A percentile compares a stretch with the other conserved stretches of the same genome.
phyloP scores from a whole-genome alignment of 2,113 vertebrate species.

The Ibidorhyncha struthersii region DNA sequence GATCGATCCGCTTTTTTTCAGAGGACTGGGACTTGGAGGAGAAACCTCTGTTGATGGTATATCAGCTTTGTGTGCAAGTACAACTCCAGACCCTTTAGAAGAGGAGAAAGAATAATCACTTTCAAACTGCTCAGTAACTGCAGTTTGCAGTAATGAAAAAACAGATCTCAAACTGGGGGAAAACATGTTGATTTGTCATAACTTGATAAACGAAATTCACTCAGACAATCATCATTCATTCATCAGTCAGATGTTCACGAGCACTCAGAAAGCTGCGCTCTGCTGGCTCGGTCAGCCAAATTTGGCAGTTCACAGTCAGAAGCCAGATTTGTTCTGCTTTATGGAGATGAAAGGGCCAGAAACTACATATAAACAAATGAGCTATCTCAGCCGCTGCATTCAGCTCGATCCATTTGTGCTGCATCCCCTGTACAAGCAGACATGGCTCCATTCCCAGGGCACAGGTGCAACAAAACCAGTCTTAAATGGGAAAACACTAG shows the following conservation, averaged over 20 bases:
- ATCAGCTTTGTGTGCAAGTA: slow-evolving; percentile 65
- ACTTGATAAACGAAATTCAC: background rate
- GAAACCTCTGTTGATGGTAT: slow-evolving; percentile 75
- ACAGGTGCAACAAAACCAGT: background rate
- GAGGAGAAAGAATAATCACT: background rate
- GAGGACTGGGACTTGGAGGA: slow-evolving; percentile 88
- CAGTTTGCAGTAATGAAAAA: background rate
- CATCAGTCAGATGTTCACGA: background rate
- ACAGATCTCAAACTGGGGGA: background rate
- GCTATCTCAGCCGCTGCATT: background rate
- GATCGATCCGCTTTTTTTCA: slow-evolving; percentile 91
- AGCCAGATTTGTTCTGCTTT: slow-evolving; percentile 28
- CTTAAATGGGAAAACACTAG: background rate
- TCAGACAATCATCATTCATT: background rate
- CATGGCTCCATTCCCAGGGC: background rate
- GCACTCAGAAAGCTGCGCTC: background rate
- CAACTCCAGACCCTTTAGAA: slow-evolving; percentile 67
- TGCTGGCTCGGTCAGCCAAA: background rate
- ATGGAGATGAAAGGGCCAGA: slow-evolving; percentile 13
- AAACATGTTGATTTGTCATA: background rate
- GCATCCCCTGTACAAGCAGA: background rate
- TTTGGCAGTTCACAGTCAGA: background rate
- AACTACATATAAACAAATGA: background rate
- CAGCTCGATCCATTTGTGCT: background rate
- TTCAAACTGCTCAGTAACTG: background rate